Percentiles rank a stretch among this genome's conserved stretches.
Evolutionary conservation across 2,797 vertebrate species (phyloP).

Genomic region (Enteromius viviparus): DNA sequence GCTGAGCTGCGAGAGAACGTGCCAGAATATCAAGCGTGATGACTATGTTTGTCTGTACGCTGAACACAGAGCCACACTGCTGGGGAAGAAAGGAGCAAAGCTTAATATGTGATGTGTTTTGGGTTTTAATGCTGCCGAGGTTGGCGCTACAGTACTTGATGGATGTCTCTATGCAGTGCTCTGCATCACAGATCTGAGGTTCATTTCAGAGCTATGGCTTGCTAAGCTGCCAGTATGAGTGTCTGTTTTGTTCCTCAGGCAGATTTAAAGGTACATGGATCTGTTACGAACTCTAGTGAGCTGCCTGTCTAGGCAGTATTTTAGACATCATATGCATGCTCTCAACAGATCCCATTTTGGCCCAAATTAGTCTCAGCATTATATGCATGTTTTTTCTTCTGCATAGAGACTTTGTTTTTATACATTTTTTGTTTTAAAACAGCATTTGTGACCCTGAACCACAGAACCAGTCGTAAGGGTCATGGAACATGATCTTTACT

Average conservation of each 20-base stretch:
- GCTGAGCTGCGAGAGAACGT: slow-evolving; percentile 35
- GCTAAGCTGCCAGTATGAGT: background rate
- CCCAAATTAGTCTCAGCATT: background rate
- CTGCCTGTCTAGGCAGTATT: background rate
- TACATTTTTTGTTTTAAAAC: background rate
- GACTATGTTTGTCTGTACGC: slow-evolving; percentile 26
- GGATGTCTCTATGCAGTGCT: slow-evolving; percentile 21
- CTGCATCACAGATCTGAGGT: slow-evolving; percentile 9
- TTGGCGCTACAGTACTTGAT: background rate
- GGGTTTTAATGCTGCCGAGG: slow-evolving; percentile 10
- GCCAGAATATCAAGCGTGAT: slow-evolving; percentile 44
- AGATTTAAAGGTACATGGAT: background rate
- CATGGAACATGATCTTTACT: no score
- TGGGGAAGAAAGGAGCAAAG: background rate
- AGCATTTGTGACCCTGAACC: background rate
- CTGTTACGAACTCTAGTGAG: background rate
- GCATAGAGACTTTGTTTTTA: background rate
- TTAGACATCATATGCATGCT: background rate
- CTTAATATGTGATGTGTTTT: slow-evolving; percentile 28
- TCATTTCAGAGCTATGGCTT: background rate
- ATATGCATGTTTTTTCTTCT: background rate
- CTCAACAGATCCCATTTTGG: background rate
- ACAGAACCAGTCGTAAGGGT: no score
- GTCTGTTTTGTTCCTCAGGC: background rate
- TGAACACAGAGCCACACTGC: slow-evolving; percentile 16